These are phyloP conservation scores for Acomys russatus DNA, from an alignment of 2,797 vertebrate species.

Conservation along the genomic window DNA sequence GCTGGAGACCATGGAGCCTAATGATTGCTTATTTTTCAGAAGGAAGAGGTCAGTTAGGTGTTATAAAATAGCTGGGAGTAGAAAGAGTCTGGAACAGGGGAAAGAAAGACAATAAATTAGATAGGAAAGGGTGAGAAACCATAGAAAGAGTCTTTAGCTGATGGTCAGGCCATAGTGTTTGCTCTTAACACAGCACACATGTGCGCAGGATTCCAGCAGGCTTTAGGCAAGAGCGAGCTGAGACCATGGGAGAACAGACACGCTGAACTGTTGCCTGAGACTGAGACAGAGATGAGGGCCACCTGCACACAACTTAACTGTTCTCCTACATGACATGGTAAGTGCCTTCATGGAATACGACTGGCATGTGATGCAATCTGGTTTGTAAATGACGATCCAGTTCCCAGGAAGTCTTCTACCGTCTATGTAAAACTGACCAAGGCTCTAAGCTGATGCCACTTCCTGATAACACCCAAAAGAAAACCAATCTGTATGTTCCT, in stretches of 20 bases:
- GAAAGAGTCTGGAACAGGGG: neutral
- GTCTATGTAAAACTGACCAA: conserved; percentile 25
- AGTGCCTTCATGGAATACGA: neutral
- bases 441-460: neutral
- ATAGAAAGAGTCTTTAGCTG: neutral
- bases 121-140: neutral
- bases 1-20: neutral
- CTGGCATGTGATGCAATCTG: neutral
- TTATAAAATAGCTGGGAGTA: neutral
- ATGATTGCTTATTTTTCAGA: neutral
- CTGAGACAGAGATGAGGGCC: neutral
- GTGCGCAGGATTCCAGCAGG: neutral
- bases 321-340: neutral
- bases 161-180: neutral
- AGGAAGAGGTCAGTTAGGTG: neutral
- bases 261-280: neutral
- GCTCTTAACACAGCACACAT: neutral
- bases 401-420: neutral
- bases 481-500: neutral
- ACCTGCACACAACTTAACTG: neutral
- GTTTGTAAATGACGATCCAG: neutral
- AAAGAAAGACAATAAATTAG: no score
- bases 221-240: neutral
- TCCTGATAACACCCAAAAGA: neutral
- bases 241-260: neutral